Conservation (phyloP, 2,113 vertebrate species). For the Neotoma lepida region DNA sequence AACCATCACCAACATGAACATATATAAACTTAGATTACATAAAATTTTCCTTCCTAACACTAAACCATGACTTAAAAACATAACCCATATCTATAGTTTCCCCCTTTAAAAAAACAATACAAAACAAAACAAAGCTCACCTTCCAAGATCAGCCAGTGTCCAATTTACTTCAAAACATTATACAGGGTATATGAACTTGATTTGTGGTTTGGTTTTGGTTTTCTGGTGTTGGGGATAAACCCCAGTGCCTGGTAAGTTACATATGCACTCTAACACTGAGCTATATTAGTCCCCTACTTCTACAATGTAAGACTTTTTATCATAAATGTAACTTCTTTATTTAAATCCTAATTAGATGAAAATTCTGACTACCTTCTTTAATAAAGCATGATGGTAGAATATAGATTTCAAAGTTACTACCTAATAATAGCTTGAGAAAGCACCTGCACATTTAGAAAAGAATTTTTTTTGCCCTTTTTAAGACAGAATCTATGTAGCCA, state of each 20-base stretch:
- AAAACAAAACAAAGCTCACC: slow-evolving; percentile 50
- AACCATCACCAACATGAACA: slow-evolving; percentile 6
- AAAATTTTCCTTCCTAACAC: neutral
- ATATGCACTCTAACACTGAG: neutral
- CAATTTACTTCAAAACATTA: slow-evolving; percentile 53
- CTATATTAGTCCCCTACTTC: neutral
- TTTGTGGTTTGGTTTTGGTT: neutral
- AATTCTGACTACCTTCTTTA: slow-evolving; percentile 2
- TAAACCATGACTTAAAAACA: slow-evolving; percentile 35
- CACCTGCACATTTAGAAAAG: slow-evolving; percentile 21
- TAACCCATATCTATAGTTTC: neutral
- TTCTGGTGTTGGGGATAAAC: neutral
- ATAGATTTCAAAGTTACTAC: slow-evolving; percentile 30
- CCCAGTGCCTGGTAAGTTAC: neutral
- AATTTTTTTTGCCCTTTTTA: neutral
- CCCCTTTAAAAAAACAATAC: neutral
- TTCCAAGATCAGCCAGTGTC: slow-evolving; percentile 55
- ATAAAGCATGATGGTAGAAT: neutral
- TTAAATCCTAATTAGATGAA: slow-evolving; percentile 16
- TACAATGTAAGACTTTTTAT: slow-evolving; percentile 18
- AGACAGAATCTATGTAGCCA: neutral
- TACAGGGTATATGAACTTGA: neutral
- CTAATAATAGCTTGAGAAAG: slow-evolving; percentile 33
- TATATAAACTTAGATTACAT: neutral
- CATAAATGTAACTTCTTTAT: slow-evolving; percentile 22